phyloP scores from a whole-genome alignment of 1,140 invertebrate species.

The Trachymyrmex cornetzi region DNA sequence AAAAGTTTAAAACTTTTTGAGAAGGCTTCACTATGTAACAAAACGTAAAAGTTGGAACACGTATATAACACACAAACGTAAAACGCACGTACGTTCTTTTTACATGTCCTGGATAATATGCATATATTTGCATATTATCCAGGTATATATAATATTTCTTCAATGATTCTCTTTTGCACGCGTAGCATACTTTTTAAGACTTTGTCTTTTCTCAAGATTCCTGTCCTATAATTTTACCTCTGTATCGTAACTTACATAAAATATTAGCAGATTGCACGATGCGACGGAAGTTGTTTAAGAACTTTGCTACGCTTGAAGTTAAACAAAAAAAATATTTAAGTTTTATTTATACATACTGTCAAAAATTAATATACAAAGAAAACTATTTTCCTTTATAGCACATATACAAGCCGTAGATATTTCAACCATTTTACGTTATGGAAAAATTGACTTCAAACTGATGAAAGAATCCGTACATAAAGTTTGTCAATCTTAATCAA shows the following conservation, averaged over 20 bases:
- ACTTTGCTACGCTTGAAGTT: slow-evolving; percentile 31
- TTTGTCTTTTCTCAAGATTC: slow-evolving; percentile 26
- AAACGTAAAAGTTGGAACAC: neutral
- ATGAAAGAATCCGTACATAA: slow-evolving; percentile 43
- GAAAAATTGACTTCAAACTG: neutral
- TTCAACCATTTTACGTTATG: slow-evolving; percentile 9
- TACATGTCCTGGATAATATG: slow-evolving; percentile 19
- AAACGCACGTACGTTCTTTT: slow-evolving; percentile 36
- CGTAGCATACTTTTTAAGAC: slow-evolving; percentile 28
- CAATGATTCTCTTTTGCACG: slow-evolving; percentile 44
- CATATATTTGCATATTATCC: slow-evolving; percentile 48
- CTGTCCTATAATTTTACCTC: slow-evolving; percentile 42
- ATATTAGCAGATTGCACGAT: slow-evolving; percentile 38
- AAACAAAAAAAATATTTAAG: slow-evolving; percentile 11
- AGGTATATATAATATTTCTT: slow-evolving; percentile 10
- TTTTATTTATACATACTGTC: slow-evolving; percentile 35
- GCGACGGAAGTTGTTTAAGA: slow-evolving; percentile 32
- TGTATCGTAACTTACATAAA: slow-evolving; percentile 48
- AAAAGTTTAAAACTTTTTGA: slow-evolving; percentile 32
- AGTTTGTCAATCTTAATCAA: slow-evolving; percentile 60
- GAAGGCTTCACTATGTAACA: slow-evolving; percentile 12
- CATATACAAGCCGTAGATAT: neutral
- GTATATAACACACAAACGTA: slow-evolving; percentile 19
- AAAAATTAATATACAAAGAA: slow-evolving; percentile 24
- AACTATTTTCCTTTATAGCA: neutral